Evolutionary conservation across 2,113 vertebrate species (phyloP).

Genomic region (Notarius quadriscutis): DNA sequence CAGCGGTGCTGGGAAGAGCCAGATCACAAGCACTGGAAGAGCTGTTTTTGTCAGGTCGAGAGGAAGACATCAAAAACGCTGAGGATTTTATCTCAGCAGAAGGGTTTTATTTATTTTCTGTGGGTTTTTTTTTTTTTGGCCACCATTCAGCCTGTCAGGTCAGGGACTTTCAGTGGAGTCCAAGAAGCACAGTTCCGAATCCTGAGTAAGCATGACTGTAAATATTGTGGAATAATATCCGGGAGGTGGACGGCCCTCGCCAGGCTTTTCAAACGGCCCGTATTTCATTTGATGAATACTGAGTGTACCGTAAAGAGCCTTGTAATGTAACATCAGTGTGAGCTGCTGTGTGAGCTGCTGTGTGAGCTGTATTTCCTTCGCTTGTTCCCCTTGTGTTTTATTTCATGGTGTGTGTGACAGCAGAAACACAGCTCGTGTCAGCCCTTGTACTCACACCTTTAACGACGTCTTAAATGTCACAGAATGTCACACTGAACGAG

Average conservation of each 20-base stretch:
- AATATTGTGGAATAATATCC: not conserved
- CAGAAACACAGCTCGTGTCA: not conserved
- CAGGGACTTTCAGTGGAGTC: conserved; percentile 2
- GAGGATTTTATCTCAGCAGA: conserved; percentile 64
- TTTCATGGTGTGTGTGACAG: conserved; percentile 58
- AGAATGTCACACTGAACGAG: conserved; percentile 73
- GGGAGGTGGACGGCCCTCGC: not conserved
- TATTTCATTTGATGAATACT: conserved; percentile 15
- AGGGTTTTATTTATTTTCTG: not conserved
- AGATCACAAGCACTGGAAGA: conserved; percentile 63
- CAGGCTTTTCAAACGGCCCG: not conserved
- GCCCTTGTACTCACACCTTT: conserved; percentile 67
- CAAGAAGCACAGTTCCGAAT: not conserved
- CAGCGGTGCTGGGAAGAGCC: conserved; percentile 64
- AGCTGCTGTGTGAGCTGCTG: not conserved
- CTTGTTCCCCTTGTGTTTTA: conserved; percentile 63
- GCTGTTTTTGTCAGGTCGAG: conserved; percentile 62
- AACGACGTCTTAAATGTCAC: conserved; percentile 80
- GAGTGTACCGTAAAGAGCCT: not conserved
- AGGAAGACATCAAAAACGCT: conserved; percentile 66
- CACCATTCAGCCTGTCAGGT: conserved; percentile 7
- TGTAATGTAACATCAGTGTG: not conserved
- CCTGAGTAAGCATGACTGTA: not conserved
- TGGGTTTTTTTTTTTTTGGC: not conserved
- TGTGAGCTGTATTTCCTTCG: conserved; percentile 20